A percentile compares a stretch with the other conserved stretches of the same genome.
Evolutionary conservation across 1,140 invertebrate species (phyloP).

Genomic region (Drosophila rhopaloa): DNA sequence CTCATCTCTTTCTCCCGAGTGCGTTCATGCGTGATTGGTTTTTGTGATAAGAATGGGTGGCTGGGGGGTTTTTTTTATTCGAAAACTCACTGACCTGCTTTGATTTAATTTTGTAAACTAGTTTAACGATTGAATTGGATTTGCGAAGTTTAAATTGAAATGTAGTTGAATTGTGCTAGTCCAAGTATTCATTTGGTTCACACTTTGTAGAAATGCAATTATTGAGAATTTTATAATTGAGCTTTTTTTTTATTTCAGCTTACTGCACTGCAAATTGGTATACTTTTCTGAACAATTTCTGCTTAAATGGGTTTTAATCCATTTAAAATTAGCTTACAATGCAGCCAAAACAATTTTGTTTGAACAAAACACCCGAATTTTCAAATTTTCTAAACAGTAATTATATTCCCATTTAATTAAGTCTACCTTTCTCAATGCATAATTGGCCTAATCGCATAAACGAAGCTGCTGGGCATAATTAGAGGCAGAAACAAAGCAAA

Average conservation of each 20-base stretch:
- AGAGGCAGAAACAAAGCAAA: conserved; percentile 45
- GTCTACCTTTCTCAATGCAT: conserved; percentile 31
- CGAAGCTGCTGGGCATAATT: conserved; percentile 50
- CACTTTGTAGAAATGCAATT: too few species aligned
- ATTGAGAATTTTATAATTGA: too few species aligned
- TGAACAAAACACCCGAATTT: background rate
- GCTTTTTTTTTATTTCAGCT: too few species aligned
- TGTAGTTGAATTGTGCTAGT: background rate
- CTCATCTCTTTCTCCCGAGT: conserved; percentile 22
- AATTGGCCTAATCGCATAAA: conserved; percentile 55
- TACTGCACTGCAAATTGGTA: too few species aligned
- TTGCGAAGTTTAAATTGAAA: conserved; percentile 1
- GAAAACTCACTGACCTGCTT: conserved; percentile 29
- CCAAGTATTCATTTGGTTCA: background rate
- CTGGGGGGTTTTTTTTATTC: conserved; percentile 15
- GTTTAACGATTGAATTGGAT: conserved; percentile 9
- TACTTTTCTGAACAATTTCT: too few species aligned
- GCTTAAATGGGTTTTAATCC: too few species aligned
- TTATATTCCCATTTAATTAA: conserved; percentile 44
- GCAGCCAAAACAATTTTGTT: background rate
- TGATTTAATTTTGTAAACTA: conserved; percentile 29
- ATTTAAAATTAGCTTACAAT: background rate
- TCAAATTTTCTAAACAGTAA: conserved; percentile 5
- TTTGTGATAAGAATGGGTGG: conserved; percentile 30
- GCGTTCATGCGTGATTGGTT: conserved; percentile 48